These are phyloP conservation scores for Psettodes erumei DNA, from an alignment of 2,113 vertebrate species.

Conservation along the genomic window DNA sequence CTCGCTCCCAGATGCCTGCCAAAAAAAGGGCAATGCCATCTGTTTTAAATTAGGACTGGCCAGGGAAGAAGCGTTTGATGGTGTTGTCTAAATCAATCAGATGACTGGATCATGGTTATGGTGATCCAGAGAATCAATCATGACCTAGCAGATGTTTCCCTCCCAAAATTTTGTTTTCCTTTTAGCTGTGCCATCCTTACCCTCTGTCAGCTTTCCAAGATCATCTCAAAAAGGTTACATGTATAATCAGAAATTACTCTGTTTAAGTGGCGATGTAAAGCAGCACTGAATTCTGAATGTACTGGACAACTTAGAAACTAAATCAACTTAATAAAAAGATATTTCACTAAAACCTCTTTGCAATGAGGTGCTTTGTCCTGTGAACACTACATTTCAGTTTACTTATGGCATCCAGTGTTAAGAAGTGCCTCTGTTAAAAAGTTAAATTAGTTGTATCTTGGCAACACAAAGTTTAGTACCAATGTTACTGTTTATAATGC, in stretches of 20 bases:
- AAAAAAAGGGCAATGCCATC: conserved; percentile 67
- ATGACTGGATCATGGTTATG: conserved; percentile 50
- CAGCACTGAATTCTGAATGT: background rate
- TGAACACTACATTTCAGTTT: background rate
- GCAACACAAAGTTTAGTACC: background rate
- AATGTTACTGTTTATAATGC: background rate
- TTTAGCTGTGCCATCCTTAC: conserved; percentile 38
- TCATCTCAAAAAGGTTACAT: conserved; percentile 25
- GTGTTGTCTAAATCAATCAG: conserved; percentile 75
- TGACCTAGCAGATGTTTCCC: conserved; percentile 35
- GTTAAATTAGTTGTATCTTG: background rate
- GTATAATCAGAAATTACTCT: conserved; percentile 34
- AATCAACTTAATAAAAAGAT: background rate
- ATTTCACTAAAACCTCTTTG: conserved; percentile 1
- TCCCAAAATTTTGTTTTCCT: conserved; percentile 14
- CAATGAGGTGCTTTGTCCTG: background rate
- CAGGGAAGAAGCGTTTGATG: conserved; percentile 59
- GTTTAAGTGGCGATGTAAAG: conserved; percentile 33
- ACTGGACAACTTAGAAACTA: conserved; percentile 16
- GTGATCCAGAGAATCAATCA: conserved; percentile 66
- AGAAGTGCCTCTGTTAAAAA: conserved; percentile 9
- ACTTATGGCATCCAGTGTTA: background rate
- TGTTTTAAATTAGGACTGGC: conserved; percentile 71
- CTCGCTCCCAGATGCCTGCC: conserved; percentile 58
- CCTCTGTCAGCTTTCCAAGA: conserved; percentile 36